A percentile compares a stretch with the other conserved stretches of the same genome.
Evolutionary conservation across 2,113 vertebrate genomes (phyloP).

Genomic region (Halcyon malimbica): DNA sequence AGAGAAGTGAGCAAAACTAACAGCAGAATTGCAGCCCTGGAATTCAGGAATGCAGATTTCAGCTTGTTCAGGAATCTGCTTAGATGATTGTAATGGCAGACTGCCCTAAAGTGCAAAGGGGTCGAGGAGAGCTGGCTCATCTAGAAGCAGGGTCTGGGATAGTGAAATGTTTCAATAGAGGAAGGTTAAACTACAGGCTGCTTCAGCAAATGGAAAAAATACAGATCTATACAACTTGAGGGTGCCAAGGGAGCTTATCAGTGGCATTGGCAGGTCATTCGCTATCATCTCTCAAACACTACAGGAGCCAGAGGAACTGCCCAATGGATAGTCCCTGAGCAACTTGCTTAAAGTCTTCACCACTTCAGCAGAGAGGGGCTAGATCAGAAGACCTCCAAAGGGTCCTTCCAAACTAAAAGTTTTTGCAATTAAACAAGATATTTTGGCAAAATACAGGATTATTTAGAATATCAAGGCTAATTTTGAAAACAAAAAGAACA

Average conservation of each 20-base stretch:
- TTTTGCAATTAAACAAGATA: background rate
- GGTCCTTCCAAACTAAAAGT: background rate
- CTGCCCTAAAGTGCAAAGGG: background rate
- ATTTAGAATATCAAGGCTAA: background rate
- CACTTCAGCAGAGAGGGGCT: background rate
- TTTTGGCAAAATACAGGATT: background rate
- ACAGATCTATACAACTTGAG: accelerated
- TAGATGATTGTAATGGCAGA: background rate
- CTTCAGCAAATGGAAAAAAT: background rate
- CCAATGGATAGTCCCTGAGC: background rate
- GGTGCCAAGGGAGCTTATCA: background rate
- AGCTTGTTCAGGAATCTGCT: background rate
- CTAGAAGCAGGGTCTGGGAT: background rate
- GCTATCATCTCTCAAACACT: background rate
- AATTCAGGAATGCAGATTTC: background rate
- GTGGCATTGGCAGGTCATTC: background rate
- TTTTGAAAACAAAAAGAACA: background rate
- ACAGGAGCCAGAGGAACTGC: background rate
- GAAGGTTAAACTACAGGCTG: background rate
- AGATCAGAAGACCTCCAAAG: background rate
- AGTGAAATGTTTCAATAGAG: accelerated
- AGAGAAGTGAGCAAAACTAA: background rate
- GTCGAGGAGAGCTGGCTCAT: background rate
- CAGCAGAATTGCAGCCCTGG: background rate
- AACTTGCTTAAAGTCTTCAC: background rate